Percentiles rank a stretch among this genome's conserved stretches.
These are phyloP conservation scores for Gila robusta DNA, from an alignment of 2,797 vertebrate genomes.

Conservation along the genomic window DNA sequence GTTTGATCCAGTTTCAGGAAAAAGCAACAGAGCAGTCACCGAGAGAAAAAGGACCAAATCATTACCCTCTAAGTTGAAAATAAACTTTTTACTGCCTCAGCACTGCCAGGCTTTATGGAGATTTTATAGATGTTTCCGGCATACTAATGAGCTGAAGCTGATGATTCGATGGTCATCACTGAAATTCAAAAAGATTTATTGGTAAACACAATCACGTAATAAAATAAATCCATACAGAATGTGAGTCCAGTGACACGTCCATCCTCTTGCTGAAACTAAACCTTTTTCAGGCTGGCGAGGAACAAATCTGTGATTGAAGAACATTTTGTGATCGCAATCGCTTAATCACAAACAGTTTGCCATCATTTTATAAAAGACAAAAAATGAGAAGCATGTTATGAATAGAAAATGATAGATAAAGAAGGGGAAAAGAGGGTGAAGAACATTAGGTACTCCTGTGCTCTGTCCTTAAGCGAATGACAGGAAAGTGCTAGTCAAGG, in stretches of 20 bases:
- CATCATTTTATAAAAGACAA: not conserved
- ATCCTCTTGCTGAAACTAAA: conserved; percentile 19
- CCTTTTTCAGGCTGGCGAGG: not conserved
- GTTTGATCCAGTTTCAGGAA: conserved; percentile 53
- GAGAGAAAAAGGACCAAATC: conserved; percentile 53
- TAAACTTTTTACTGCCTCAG: conserved; percentile 56
- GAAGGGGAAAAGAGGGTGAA: conserved; percentile 9
- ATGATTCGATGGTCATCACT: conserved; percentile 55
- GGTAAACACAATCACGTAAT: conserved; percentile 40
- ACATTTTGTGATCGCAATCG: not conserved
- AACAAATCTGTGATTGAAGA: conserved; percentile 11
- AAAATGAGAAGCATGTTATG: conserved; percentile 4
- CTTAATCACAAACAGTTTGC: not conserved
- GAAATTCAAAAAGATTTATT: conserved; percentile 60
- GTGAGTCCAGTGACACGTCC: conserved; percentile 20
- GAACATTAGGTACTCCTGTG: conserved; percentile 35
- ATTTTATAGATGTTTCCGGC: conserved; percentile 50
- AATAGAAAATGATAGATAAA: conserved; percentile 13
- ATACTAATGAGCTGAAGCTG: conserved; percentile 55
- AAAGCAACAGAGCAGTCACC: conserved; percentile 44
- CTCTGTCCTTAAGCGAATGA: conserved; percentile 49
- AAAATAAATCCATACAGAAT: conserved; percentile 47
- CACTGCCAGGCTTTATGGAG: conserved; percentile 57
- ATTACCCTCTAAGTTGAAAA: conserved; percentile 52
- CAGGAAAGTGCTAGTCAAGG: conserved; percentile 53